phyloP scores from a whole-genome alignment of 1,140 invertebrate species.

The Varroa destructor region DNA sequence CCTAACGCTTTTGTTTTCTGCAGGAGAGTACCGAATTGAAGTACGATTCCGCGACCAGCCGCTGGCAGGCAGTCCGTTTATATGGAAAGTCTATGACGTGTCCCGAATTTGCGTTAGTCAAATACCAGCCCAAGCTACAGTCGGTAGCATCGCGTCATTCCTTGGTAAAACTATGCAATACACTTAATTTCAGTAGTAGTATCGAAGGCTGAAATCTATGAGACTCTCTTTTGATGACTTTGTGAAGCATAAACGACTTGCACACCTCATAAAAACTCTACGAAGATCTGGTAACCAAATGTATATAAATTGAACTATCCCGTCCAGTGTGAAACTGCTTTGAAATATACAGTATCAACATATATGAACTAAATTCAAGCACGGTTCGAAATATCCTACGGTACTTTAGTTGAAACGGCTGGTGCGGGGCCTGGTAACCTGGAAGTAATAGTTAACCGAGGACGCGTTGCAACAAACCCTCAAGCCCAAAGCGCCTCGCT shows the following conservation, averaged over 20 bases:
- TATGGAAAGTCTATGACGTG: constrained; percentile 87
- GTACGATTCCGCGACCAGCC: constrained; percentile 58
- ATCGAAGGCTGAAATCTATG: too few species aligned
- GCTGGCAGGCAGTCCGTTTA: constrained; percentile 73
- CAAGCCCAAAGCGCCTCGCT: constrained; percentile 84
- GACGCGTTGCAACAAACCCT: constrained; percentile 83
- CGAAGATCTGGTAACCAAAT: not conserved
- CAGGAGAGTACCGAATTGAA: constrained; percentile 77
- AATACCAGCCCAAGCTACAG: constrained; percentile 70
- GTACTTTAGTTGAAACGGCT: constrained; percentile 71
- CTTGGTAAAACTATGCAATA: constrained; percentile 46
- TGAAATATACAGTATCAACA: too few species aligned
- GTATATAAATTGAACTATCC: not conserved
- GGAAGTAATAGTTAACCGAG: constrained; percentile 91
- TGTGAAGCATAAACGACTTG: too few species aligned
- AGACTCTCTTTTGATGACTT: too few species aligned
- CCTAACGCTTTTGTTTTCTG: constrained; percentile 36
- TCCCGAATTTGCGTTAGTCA: constrained; percentile 85
- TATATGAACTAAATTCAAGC: too few species aligned
- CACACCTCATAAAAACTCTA: not conserved
- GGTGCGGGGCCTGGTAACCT: constrained; percentile 89
- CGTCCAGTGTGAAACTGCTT: too few species aligned
- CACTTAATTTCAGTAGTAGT: too few species aligned
- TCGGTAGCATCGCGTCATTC: constrained; percentile 80
- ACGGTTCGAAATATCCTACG: constrained; percentile 29